Evolutionary conservation across 2,888 invertebrate genomes (phyloP), one percentile per base, ranked within the genome.

Genomic region (Acanthococcus lagerstroemiae): DNA sequence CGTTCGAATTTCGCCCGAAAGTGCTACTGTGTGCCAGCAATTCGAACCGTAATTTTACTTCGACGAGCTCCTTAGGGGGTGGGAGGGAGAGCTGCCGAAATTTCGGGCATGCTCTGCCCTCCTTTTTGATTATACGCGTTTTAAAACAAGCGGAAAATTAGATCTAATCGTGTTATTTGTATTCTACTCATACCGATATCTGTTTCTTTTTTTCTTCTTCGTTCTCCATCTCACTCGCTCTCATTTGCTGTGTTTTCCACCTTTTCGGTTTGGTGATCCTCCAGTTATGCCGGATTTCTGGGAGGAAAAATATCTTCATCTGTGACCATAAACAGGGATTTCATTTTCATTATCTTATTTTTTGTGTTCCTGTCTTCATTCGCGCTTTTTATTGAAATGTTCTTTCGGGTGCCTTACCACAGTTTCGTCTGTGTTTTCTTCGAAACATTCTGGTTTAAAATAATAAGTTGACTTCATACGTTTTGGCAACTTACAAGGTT

Each of bases 161-260:
- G 61, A 61, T 61, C 50, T 21, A 61, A 61, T 61, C 61, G 61
- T 61, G 50, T 61, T 61, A 61, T 61, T 61, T 61, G 61, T 61
- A 61, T 61, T 61, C 61, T 22, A 27, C 50, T 26, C 50, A 52
- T 61, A 61, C 27, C 48, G 30, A 61, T 61, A 61, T 50, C 30
- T 26, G n/a, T 26, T 58, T 46, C 46, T 37, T 58, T 58, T 58
- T 58, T 30, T 58, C 12, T 15, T 24, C 48, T 60, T 60, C 15
- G 45, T 48, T 25, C 44, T 60, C 9, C 27, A 48, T 37, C n/a
- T 37, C 37, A 37, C 37, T 37, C 12, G 12, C 37, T 37, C 37
- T n/a, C n/a, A 37, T 37, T 37, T 37, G n/a, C n/a, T n/a, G n/a
- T n/a, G n/a, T n/a, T n/a, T n/a, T n/a, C n/a, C n/a, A n/a, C n/a